Evolutionary conservation across 2,797 vertebrate genomes (phyloP).

Genomic region (Mus caroli): DNA sequence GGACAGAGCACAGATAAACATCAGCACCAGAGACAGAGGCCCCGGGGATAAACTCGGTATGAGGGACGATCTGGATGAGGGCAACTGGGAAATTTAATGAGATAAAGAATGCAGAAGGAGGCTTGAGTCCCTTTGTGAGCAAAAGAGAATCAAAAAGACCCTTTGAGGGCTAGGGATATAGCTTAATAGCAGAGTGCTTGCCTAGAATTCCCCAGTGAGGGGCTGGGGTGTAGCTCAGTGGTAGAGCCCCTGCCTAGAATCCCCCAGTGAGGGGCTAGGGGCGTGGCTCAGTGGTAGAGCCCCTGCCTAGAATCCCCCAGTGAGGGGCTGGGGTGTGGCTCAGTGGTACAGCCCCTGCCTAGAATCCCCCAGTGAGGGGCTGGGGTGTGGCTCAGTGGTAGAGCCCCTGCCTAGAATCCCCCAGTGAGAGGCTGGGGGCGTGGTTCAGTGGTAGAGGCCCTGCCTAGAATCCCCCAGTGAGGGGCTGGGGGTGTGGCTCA

Average conservation of each 20-base stretch:
- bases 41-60: not conserved
- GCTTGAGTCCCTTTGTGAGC: not conserved
- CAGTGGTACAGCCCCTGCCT: not conserved
- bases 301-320: not conserved
- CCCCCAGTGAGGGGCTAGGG: not conserved
- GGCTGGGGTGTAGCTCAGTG: not conserved
- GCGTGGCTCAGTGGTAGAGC: not conserved
- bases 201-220: not conserved
- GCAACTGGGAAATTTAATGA: constrained; percentile 14
- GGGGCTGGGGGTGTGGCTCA: not conserved
- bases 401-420: not conserved
- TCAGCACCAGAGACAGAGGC: not conserved
- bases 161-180: not conserved
- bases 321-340: not conserved
- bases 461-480: no score
- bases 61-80: not conserved
- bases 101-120: not conserved
- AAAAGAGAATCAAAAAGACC: not conserved
- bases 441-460: not conserved
- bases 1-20: not conserved
- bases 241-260: not conserved
- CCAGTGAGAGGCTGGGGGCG: no score
- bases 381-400: not conserved
- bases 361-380: not conserved
- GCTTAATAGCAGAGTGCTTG: not conserved